Evolutionary conservation across 2,797 vertebrate species (phyloP).

Genomic region (Natrix natrix): DNA sequence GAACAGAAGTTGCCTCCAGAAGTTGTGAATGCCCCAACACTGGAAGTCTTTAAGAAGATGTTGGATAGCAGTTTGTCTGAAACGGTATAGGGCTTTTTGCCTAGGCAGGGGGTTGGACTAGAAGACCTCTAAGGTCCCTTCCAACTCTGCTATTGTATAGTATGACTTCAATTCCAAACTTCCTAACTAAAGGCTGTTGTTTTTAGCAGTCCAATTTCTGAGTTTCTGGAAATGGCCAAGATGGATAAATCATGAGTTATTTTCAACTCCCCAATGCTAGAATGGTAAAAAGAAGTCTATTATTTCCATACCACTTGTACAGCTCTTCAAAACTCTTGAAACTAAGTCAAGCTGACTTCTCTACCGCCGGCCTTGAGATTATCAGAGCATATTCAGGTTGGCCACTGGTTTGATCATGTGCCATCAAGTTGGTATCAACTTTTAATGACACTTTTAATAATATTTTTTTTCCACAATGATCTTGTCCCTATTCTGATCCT

Average conservation of each 20-base stretch:
- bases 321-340: background rate
- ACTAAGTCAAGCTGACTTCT: background rate
- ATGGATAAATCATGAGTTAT: background rate
- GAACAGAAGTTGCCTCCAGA: too few species aligned
- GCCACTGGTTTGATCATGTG: background rate
- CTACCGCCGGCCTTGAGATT: background rate
- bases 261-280: background rate
- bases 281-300: background rate
- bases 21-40: too few species aligned
- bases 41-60: too few species aligned
- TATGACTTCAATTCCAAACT: background rate
- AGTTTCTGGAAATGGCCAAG: background rate
- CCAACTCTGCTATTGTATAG: too few species aligned
- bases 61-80: too few species aligned
- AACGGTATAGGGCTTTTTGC: too few species aligned
- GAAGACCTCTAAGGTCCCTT: too few species aligned
- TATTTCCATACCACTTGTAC: background rate
- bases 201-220: background rate
- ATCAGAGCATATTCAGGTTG: background rate
- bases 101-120: too few species aligned
- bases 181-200: background rate
- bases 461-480: background rate
- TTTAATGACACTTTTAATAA: background rate
- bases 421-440: background rate
- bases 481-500: background rate